These are phyloP conservation scores for Hemibagrus wyckioides DNA, from an alignment of 2,113 vertebrate genomes.

Conservation along the genomic window DNA sequence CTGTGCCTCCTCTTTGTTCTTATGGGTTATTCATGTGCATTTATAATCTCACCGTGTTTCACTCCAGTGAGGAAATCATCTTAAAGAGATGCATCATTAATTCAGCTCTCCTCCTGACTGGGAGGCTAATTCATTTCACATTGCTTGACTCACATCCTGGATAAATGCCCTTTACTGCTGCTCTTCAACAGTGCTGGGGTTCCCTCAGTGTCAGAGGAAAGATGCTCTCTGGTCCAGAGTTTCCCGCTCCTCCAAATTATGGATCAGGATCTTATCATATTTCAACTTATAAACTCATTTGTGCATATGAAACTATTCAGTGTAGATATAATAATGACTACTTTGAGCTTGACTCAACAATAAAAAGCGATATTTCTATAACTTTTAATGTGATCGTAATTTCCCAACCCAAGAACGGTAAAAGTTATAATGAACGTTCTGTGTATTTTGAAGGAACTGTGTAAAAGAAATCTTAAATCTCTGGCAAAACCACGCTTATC, in stretches of 20 bases:
- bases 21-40: constrained; percentile 65
- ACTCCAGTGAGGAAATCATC: constrained; percentile 58
- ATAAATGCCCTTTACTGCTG: constrained; percentile 36
- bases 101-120: constrained; percentile 45
- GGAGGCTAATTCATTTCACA: constrained; percentile 37
- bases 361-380: not conserved
- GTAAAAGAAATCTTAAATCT: not conserved
- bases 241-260: not conserved
- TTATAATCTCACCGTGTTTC: constrained; percentile 56
- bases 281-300: not conserved
- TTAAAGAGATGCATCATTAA: constrained; percentile 61
- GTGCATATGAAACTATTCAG: not conserved
- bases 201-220: constrained; percentile 16
- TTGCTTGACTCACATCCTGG: constrained; percentile 38
- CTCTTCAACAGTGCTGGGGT: not conserved
- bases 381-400: not conserved
- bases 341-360: not conserved
- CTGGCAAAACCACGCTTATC: not conserved
- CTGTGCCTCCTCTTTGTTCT: constrained; percentile 49
- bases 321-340: not conserved
- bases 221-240: not conserved
- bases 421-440: not conserved
- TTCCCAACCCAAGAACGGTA: not conserved
- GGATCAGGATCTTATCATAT: not conserved
- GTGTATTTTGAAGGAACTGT: not conserved